Evolutionary conservation across 2,113 vertebrate species (phyloP).

Genomic region (Forbesichthys papilliferus): DNA sequence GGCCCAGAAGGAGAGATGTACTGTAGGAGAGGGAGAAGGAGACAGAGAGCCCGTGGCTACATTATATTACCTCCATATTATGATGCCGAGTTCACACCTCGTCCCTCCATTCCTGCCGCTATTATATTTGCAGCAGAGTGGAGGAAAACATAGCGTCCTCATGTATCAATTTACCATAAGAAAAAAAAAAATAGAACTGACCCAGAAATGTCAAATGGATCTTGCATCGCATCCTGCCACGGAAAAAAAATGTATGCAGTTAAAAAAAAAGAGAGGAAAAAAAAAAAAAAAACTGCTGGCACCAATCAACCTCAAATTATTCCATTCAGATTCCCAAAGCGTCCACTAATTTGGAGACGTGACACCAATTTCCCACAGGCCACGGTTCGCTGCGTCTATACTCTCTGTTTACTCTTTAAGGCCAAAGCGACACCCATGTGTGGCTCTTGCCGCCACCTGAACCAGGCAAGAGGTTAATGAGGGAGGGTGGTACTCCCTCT

Average conservation of each 20-base stretch:
- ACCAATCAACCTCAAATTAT: conserved; percentile 74
- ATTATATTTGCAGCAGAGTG: conserved; percentile 39
- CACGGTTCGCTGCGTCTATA: conserved; percentile 9
- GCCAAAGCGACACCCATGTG: conserved; percentile 42
- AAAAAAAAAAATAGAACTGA: conserved; percentile 43
- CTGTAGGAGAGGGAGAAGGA: not conserved
- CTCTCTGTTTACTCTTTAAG: conserved; percentile 71
- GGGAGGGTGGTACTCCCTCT: conserved; percentile 30
- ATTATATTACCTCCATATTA: conserved; percentile 30
- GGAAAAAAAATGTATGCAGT: conserved; percentile 5
- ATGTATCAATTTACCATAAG: conserved; percentile 64
- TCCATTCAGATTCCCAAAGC: conserved; percentile 73
- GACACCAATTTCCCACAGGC: conserved; percentile 78
- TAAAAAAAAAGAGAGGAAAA: conserved; percentile 70
- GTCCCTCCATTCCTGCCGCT: conserved; percentile 22
- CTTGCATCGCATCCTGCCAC: conserved; percentile 40
- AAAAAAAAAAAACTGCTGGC: conserved; percentile 69
- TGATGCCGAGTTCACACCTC: conserved; percentile 33
- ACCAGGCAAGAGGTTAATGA: conserved; percentile 54
- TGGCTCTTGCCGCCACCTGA: conserved; percentile 23
- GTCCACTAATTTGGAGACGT: conserved; percentile 70
- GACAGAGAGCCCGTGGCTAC: conserved; percentile 4
- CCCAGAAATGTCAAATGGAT: conserved; percentile 73
- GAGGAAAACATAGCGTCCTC: conserved; percentile 45
- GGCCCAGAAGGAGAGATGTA: not conserved